Base-by-base conservation (phyloP, 92 coral and sea anemone species). In the Palythoa grandiflora region DNA sequence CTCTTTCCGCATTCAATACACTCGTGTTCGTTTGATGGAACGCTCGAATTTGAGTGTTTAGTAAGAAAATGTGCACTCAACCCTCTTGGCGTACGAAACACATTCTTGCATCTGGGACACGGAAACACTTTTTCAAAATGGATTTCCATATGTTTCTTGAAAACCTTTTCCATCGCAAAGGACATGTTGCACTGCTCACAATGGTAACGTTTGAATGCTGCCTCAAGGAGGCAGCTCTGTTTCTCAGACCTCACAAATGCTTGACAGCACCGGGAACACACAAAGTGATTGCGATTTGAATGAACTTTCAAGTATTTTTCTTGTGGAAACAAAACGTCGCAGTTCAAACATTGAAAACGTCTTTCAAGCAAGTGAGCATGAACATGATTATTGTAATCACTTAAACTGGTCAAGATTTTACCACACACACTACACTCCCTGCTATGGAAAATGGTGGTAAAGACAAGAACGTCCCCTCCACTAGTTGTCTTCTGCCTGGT, bases 151-250 rank as follows among this genome's bases (percentile, higher is more conserved):
- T 76, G 80, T 40, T 61, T 14, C 38, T 76, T 76, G 80, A 50
- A 76, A 20, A 16, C 8, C 39, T 50, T 21, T 20, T 61, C 57
- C 38, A 20, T 9, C 28, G 61, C 39, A 76, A 76, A 76, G 0
- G 80, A 76, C 65, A 47, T 76, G 60, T 51, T 76, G n/a, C 80
- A 76, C n/a, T 76, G n/a, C 50, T 76, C 80, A 20, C 80, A 76
- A 61, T 76, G 80, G 60, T 47, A 76, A 4, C 61, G 65, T 17
- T 76, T 76, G 80, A 19, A 47, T 10, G 80, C 80, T 1, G 80
- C 63, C 65, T 51, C 61, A 21, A 76, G 61, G 38, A 76, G 3
- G 16, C 61, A 50, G 20, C 35, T 76, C 39, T 38, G 16, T 9
- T 54, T 76, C 61, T 19, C 80, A 50, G 80, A 76, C 60, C 65